phyloP scores from a whole-genome alignment of 1,140 invertebrate genomes.

The Drosophila aff. region DNA sequence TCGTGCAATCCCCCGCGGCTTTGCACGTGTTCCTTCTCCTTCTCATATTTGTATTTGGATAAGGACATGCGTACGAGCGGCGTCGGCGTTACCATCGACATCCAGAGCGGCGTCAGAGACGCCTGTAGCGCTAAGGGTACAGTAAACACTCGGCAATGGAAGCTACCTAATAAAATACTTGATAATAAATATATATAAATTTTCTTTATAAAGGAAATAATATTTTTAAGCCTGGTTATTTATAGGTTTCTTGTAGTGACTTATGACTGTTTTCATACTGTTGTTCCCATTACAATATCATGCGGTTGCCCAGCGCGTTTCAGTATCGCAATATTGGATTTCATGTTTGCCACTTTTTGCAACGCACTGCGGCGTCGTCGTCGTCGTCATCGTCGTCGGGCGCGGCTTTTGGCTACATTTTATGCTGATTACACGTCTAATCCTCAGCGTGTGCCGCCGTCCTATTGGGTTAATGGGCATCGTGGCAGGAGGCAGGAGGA shows the following conservation, averaged over 20 bases:
- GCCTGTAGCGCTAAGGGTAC: conserved; percentile 29
- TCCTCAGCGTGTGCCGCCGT: conserved; percentile 76
- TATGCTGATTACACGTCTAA: conserved; percentile 84
- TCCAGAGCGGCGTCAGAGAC: conserved; percentile 30
- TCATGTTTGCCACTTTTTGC: conserved; percentile 78
- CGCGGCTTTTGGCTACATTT: conserved; percentile 72
- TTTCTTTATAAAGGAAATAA: neutral
- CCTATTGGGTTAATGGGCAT: conserved; percentile 48
- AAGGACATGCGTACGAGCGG: conserved; percentile 80
- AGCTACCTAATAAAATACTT: neutral
- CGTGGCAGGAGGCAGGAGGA: conserved; percentile 22
- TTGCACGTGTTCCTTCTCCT: conserved; percentile 77
- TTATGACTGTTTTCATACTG: conserved; percentile 28
- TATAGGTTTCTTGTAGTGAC: neutral
- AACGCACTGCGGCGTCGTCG: conserved; percentile 8
- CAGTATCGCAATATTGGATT: conserved; percentile 76
- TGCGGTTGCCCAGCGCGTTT: conserved; percentile 42
- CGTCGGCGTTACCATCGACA: conserved; percentile 52
- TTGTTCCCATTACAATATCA: conserved; percentile 59
- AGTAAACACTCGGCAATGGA: neutral
- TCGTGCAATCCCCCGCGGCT: conserved; percentile 83
- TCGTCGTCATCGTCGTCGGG: conserved; percentile 30
- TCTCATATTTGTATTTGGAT: conserved; percentile 66
- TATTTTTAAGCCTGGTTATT: neutral
- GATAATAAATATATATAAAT: neutral